phyloP scores from a whole-genome alignment of 2,797 vertebrate species.

The Chelonia mydas region DNA sequence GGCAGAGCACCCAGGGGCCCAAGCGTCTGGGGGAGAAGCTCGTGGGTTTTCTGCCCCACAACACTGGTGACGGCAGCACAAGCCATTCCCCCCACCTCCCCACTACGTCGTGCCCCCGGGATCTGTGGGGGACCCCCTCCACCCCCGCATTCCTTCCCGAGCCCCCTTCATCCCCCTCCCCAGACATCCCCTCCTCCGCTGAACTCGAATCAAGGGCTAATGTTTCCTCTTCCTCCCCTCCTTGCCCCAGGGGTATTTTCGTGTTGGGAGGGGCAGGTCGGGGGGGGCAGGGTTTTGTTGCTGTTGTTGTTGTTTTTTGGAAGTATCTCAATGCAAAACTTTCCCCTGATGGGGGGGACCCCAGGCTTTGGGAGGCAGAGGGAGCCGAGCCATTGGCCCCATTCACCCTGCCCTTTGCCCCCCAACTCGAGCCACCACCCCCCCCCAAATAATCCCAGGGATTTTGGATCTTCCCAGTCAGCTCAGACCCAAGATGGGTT shows the following conservation, averaged over 20 bases:
- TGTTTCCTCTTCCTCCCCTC: not conserved
- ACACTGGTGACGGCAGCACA: not conserved
- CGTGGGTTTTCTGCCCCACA: not conserved
- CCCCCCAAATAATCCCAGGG: not conserved
- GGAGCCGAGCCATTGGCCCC: not conserved
- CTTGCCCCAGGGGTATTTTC: not conserved
- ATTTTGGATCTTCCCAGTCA: not conserved
- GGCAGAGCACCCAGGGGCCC: not conserved
- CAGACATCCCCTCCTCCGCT: not conserved
- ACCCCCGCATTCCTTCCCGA: not conserved
- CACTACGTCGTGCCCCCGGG: not conserved
- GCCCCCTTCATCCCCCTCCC: not conserved
- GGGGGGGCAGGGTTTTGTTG: not conserved
- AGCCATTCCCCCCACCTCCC: not conserved
- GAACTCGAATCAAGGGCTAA: not conserved
- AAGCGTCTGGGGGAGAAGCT: not conserved
- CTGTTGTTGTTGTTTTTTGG: not conserved
- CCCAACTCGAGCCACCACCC: not conserved
- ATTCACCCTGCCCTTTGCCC: not conserved
- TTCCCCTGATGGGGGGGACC: not conserved
- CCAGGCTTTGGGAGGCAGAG: conserved; percentile 30
- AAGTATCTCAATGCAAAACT: not conserved
- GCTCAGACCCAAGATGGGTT: not conserved
- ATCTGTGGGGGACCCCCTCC: not conserved
- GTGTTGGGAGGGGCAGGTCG: not conserved